A percentile compares a stretch with the other conserved stretches of the same genome.
Conservation (phyloP, 2,888 invertebrate genomes). For the Lacanobia oleracea region DNA sequence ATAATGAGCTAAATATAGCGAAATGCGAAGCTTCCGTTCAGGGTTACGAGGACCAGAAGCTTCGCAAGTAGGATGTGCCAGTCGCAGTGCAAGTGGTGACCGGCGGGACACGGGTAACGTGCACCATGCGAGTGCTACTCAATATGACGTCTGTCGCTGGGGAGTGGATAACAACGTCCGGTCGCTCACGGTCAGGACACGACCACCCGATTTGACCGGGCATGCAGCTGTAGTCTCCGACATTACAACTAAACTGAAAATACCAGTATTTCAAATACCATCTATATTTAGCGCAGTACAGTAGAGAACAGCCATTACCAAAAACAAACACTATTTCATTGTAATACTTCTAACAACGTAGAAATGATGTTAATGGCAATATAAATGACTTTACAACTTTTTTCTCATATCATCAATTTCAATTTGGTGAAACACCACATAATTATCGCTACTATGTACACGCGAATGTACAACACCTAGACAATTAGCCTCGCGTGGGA, state of each 20-base stretch:
- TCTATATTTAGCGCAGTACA: slow-evolving; percentile 1
- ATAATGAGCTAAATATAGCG: slow-evolving; percentile 1
- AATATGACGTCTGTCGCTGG: slow-evolving; percentile 53
- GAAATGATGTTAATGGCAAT: slow-evolving; percentile 40
- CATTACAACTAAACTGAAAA: slow-evolving; percentile 2
- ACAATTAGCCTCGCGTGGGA: slow-evolving; percentile 35
- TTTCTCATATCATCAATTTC: slow-evolving; percentile 55
- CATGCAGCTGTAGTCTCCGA: neutral
- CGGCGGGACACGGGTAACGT: slow-evolving; percentile 20
- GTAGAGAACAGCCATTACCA: slow-evolving; percentile 5
- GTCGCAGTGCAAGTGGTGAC: slow-evolving; percentile 44
- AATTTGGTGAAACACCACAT: slow-evolving; percentile 53
- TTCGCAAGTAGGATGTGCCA: slow-evolving; percentile 55
- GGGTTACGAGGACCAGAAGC: slow-evolving; percentile 10
- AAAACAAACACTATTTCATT: slow-evolving; percentile 12
- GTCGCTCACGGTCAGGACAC: slow-evolving; percentile 17
- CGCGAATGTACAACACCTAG: slow-evolving; percentile 28
- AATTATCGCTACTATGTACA: slow-evolving; percentile 40
- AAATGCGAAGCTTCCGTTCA: slow-evolving; percentile 10
- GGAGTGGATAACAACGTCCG: slow-evolving; percentile 57
- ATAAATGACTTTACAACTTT: slow-evolving; percentile 30
- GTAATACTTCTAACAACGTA: slow-evolving; percentile 31
- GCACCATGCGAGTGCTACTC: slow-evolving; percentile 29
- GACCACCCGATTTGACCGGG: slow-evolving; percentile 18
- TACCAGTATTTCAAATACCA: neutral